Evolutionary conservation across 2,888 invertebrate species (phyloP).

Genomic region (Cantharis rustica): DNA sequence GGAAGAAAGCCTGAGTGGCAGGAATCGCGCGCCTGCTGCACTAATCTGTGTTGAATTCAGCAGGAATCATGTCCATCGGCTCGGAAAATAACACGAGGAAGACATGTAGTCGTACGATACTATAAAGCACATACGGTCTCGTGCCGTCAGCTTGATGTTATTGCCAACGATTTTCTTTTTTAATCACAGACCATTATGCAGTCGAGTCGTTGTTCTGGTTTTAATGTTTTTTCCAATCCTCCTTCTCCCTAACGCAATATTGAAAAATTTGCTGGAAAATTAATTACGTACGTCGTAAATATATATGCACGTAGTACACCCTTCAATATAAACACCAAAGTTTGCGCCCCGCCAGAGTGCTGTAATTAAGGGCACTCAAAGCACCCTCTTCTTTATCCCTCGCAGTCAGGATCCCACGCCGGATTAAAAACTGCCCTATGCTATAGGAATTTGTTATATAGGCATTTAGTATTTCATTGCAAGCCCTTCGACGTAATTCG

Average conservation of each 20-base stretch:
- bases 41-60: conserved; percentile 52
- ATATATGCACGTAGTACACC: conserved; percentile 23
- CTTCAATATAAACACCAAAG: conserved; percentile 43
- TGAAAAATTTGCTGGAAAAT: neutral
- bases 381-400: conserved; percentile 39
- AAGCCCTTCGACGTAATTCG: neutral
- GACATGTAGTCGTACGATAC: conserved; percentile 18
- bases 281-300: conserved; percentile 27
- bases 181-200: neutral
- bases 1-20: conserved; percentile 47
- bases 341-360: conserved; percentile 46
- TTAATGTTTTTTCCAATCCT: neutral
- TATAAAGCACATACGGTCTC: conserved; percentile 30
- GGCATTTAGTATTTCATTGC: conserved; percentile 26
- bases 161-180: neutral
- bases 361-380: conserved; percentile 58
- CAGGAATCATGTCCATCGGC: conserved; percentile 63
- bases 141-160: neutral
- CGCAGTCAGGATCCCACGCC: conserved; percentile 44
- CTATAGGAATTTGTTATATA: conserved; percentile 36
- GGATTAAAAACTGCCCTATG: conserved; percentile 50
- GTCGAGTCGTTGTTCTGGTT: neutral
- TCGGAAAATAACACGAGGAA: conserved; percentile 64
- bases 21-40: conserved; percentile 50
- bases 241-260: neutral